Percentiles rank a stretch among this genome's conserved stretches.
These are phyloP conservation scores for Osedax fenrisi DNA, from an alignment of 2,888 invertebrate genomes.

Conservation along the genomic window DNA sequence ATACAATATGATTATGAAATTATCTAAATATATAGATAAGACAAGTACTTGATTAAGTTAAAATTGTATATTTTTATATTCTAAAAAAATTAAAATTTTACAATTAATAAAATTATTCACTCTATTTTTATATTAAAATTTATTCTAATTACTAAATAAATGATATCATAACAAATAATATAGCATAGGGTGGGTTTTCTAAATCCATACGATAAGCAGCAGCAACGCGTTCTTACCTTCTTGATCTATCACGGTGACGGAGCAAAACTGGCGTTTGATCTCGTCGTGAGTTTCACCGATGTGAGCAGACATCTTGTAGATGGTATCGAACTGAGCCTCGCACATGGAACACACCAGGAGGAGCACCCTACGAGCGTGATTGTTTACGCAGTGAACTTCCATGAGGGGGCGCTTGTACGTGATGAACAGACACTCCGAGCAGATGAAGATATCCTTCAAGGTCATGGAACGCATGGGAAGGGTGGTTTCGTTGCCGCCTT, in stretches of 20 bases:
- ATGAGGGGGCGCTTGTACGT: conserved; percentile 14
- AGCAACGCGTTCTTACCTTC: not conserved
- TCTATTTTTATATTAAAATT: too few relatives aligned
- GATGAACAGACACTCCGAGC: conserved; percentile 5
- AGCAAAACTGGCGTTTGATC: conserved; percentile 14
- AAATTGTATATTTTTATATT: too few relatives aligned
- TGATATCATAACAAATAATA: too few relatives aligned
- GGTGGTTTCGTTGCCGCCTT: not conserved
- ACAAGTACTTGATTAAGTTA: too few relatives aligned
- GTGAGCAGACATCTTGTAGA: conserved; percentile 11
- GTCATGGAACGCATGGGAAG: not conserved
- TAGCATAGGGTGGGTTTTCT: too few relatives aligned
- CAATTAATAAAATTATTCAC: too few relatives aligned
- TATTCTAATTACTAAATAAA: too few relatives aligned
- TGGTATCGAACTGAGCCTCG: conserved; percentile 3
- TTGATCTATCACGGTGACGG: conserved; percentile 3
- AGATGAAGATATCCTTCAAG: conserved; percentile 6
- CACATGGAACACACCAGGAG: conserved; percentile 9
- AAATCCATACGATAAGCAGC: too few relatives aligned
- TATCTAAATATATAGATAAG: too few relatives aligned
- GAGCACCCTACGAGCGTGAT: not conserved
- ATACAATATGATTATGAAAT: too few relatives aligned
- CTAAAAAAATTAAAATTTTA: too few relatives aligned
- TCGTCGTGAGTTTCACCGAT: conserved; percentile 3
- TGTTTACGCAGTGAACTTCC: conserved; percentile 15